Evolutionary conservation across 1,140 invertebrate genomes (phyloP), one percentile per base, ranked within the genome.

Genomic region (Pachyrhynchus sulphureomaculatus): DNA sequence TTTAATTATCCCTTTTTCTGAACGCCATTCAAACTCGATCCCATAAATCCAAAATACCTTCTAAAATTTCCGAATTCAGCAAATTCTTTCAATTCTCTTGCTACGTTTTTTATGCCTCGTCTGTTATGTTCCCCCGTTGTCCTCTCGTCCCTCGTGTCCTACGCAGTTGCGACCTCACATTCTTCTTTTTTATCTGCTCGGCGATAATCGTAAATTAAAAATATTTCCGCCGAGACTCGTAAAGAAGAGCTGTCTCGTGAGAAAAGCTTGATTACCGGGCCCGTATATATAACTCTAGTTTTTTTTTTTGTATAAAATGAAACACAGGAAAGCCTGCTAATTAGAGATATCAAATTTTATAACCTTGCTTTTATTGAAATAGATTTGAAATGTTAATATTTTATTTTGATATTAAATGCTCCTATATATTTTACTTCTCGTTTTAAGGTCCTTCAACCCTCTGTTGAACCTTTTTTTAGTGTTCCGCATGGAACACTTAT

Each of bases 201-300:
- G 23, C 56, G 56, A 58, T 58, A 58, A 58, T 58, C 56, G 56
- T 48, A 58, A 58, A 58, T 58, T 58, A 58, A 58, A 58, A 58
- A 58, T 49, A 49, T 49, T 58, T 49, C 26, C 56, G 10, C 29
- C 9, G 23, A 33, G 56, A 41, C 37, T 18, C 29, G 56, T 42
- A 15, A 58, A 42, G 45, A 58, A 58, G 45, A 41, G 24, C 42
- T 42, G 54, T 56, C 42, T 34, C 42, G 34, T 53, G 51, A 15
- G 26, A 53, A 12, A 4, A 21, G 4, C 4, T 13, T n/a, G n/a
- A 24, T 26, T 47, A 29, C 6, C 39, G 21, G 39, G 29, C 45
- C 51, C 18, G 51, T 23, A 41, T 41, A 20, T 3, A 32, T 53
- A n/a, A n/a, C n/a, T n/a, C n/a, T n/a, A n/a, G n/a, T n/a, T n/a